Conservation (phyloP, 2,113 vertebrate species). For the Podocnemis expansa region DNA sequence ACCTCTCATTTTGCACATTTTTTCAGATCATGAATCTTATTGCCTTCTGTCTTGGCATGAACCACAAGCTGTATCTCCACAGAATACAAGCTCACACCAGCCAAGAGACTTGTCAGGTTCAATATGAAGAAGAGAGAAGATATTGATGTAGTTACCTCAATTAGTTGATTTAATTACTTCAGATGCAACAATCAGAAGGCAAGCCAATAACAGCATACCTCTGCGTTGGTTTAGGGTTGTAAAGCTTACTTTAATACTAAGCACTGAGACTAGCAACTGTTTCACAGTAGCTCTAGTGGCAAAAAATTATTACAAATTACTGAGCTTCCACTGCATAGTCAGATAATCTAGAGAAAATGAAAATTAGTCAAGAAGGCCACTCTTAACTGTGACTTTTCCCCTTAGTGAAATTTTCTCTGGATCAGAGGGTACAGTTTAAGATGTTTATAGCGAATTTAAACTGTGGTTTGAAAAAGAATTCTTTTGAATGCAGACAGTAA, state of each 20-base stretch:
- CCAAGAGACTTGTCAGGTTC: background rate
- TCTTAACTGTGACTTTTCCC: background rate
- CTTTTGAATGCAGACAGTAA: conserved; percentile 48
- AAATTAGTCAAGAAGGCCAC: background rate
- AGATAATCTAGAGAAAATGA: background rate
- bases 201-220: conserved; percentile 20
- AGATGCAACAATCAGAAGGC: background rate
- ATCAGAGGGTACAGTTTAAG: conserved; percentile 24
- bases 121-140: conserved; percentile 42
- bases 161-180: background rate
- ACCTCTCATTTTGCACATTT: fast-evolving
- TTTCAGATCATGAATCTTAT: background rate
- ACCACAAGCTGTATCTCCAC: background rate
- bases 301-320: conserved; percentile 37
- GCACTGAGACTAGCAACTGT: conserved; percentile 44
- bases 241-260: conserved; percentile 40
- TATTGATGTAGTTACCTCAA: conserved; percentile 38
- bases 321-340: background rate
- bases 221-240: conserved; percentile 39
- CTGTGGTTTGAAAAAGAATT: conserved; percentile 56
- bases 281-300: conserved; percentile 38
- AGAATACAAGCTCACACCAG: conserved; percentile 15
- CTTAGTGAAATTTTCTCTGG: background rate
- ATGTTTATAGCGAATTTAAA: conserved; percentile 34
- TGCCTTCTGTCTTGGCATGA: fast-evolving